Percentiles rank a stretch among this genome's conserved stretches.
Evolutionary conservation across 2,888 invertebrate species (phyloP).

Genomic region (Uropetala carovei): DNA sequence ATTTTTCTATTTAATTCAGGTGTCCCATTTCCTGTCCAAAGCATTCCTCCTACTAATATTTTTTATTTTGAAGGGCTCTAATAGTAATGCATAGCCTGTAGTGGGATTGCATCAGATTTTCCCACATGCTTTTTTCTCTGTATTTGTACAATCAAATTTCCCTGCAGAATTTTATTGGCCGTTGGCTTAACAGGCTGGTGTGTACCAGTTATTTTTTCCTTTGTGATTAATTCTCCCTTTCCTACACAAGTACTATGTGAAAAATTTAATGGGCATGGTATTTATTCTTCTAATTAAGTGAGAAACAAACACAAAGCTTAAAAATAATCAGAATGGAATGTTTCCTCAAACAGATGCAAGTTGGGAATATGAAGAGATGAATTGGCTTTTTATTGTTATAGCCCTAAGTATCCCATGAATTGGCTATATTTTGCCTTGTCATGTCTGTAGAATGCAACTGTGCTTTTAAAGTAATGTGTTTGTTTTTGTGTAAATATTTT

Average conservation of each 20-base stretch:
- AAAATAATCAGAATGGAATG: constrained; percentile 63
- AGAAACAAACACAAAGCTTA: constrained; percentile 53
- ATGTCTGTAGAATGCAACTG: constrained; percentile 59
- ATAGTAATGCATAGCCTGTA: constrained; percentile 62
- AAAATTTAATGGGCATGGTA: constrained; percentile 51
- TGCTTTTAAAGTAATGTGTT: constrained; percentile 58
- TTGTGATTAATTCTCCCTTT: constrained; percentile 51
- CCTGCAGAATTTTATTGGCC: constrained; percentile 49
- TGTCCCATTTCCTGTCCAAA: constrained; percentile 56
- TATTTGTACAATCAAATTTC: constrained; percentile 52
- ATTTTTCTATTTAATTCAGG: constrained; percentile 62
- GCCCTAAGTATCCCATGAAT: constrained; percentile 46
- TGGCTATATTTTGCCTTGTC: constrained; percentile 57
- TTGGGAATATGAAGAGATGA: constrained; percentile 56
- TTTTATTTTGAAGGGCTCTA: constrained; percentile 63
- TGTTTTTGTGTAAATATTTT: constrained; percentile 60
- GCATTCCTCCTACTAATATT: constrained; percentile 53
- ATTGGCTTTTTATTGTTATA: constrained; percentile 59
- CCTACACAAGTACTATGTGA: constrained; percentile 44
- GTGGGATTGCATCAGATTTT: constrained; percentile 42
- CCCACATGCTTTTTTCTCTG: constrained; percentile 55
- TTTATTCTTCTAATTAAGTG: constrained; percentile 16
- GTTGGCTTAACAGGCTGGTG: constrained; percentile 57
- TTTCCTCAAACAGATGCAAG: constrained; percentile 63
- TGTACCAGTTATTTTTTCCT: constrained; percentile 45